Percentiles rank a stretch among this genome's conserved stretches.
These are phyloP conservation scores for Rhagophthalmus giganteus DNA, from an alignment of 2,888 invertebrate species.

Conservation along the genomic window DNA sequence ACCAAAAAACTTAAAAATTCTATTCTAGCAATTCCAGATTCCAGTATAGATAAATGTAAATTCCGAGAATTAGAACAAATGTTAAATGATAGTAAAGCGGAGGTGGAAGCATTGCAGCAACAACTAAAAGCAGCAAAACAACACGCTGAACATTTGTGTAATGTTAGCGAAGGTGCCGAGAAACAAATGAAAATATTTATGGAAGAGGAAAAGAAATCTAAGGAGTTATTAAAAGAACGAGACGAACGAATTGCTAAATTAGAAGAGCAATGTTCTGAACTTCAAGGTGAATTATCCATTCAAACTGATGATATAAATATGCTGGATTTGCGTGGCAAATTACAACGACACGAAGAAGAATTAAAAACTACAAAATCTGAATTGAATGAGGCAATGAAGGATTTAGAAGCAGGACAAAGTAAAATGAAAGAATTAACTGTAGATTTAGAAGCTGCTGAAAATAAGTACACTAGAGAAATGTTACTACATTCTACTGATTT, in stretches of 20 bases:
- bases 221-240: constrained; percentile 62
- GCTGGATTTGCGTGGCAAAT: constrained; percentile 59
- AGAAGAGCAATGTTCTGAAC: constrained; percentile 59
- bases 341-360: constrained; percentile 63
- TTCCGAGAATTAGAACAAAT: constrained; percentile 72
- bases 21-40: constrained; percentile 56
- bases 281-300: constrained; percentile 72
- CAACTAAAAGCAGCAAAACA: constrained; percentile 74
- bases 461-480: constrained; percentile 81
- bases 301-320: constrained; percentile 66
- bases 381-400: constrained; percentile 64
- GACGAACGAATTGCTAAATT: constrained; percentile 68
- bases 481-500: constrained; percentile 75
- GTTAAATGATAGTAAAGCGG: constrained; percentile 63
- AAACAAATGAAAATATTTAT: constrained; percentile 64
- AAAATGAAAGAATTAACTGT: constrained; percentile 67
- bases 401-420: constrained; percentile 63
- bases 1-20: constrained; percentile 67
- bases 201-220: constrained; percentile 61
- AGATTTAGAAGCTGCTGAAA: constrained; percentile 69
- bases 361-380: constrained; percentile 60
- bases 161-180: constrained; percentile 81
- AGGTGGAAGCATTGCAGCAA: constrained; percentile 69
- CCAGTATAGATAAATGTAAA: constrained; percentile 65
- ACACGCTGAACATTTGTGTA: constrained; percentile 82